A percentile compares a stretch with the other conserved stretches of the same genome.
These are phyloP conservation scores for Psilopogon haemacephalus DNA, from an alignment of 2,113 vertebrate species.

Conservation along the genomic window DNA sequence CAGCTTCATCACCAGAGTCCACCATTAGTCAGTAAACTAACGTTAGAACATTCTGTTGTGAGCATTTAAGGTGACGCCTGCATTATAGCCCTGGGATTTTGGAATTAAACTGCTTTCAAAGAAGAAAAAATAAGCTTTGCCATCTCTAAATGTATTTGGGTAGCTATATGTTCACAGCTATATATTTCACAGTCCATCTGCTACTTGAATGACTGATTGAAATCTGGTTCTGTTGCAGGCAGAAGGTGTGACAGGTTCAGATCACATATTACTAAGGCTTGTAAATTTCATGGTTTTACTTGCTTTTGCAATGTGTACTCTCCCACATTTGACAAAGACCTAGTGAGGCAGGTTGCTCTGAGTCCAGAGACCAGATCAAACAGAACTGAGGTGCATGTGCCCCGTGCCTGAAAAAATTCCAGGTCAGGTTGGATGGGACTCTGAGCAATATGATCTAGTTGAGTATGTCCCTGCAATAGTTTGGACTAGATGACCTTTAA, in stretches of 20 bases:
- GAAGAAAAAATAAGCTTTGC: not conserved
- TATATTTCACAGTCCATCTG: not conserved
- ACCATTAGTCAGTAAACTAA: not conserved
- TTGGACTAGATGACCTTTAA: not conserved
- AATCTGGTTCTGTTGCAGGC: not conserved
- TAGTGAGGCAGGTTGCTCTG: not conserved
- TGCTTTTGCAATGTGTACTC: not conserved
- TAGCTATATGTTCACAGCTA: not conserved
- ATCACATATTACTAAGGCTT: not conserved
- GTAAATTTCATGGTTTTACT: not conserved
- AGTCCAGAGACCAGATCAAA: not conserved
- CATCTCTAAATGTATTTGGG: not conserved
- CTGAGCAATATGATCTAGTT: not conserved
- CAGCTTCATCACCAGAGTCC: not conserved
- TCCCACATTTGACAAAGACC: not conserved
- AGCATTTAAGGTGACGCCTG: not conserved
- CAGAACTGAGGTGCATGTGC: not conserved
- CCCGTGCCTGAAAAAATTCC: not conserved
- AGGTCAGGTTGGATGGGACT: not conserved
- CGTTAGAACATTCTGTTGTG: not conserved
- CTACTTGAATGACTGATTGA: not conserved
- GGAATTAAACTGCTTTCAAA: not conserved
- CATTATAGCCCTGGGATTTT: not conserved
- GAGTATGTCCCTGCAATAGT: not conserved
- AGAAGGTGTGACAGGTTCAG: rapidly evolving